Base-by-base conservation (phyloP, 2,797 vertebrate species). In the Pachyuromys duprasi region DNA sequence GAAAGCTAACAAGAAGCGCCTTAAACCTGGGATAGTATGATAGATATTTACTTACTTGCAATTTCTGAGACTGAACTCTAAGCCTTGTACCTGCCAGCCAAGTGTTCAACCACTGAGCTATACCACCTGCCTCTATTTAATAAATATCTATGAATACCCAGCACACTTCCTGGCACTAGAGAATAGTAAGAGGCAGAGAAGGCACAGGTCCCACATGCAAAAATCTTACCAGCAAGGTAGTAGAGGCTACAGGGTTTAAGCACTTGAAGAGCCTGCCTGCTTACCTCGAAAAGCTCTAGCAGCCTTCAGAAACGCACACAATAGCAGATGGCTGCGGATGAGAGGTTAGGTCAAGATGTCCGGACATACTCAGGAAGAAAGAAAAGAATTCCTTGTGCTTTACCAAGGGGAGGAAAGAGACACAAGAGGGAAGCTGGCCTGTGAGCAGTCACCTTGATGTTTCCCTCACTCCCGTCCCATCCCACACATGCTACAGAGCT, bases 1-100 rank as follows among this genome's bases (percentile, higher is more conserved):
- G 24, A 90, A 86, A 92, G 22, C 62, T 33, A 93, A 76, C 6
- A 13, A 63, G 70, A 94, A 95, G 93, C 39, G 17, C 53, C 62
- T 63, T 55, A 78, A 72, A 74, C 57, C 57, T 89, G 49, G 49
- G 60, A 89, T 95, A 91, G 26, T 12, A 18, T 60, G 11, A 70
- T 57, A 28, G 24, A 18, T 76, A 57, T 76, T 80, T 53, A 80
- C 31, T 33, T 53, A 36, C 72, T 60, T 60, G 55, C 7, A 36
- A 20, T 81, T 20, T 33, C 88, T 62, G 55, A 24, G 75, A 72
- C 36, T 36, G 53, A 93, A 72, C 15, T 28, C 42, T 80, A 39
- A 57, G 33, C 26, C 76, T 72, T 89, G 17, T 36, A n/a, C 31
- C 49, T 65, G 33, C n/a, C 42, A 55, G 18, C 5, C 33, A 82